Base-by-base conservation (phyloP, 2,888 invertebrate species). In the Nymphalis polychloros region DNA sequence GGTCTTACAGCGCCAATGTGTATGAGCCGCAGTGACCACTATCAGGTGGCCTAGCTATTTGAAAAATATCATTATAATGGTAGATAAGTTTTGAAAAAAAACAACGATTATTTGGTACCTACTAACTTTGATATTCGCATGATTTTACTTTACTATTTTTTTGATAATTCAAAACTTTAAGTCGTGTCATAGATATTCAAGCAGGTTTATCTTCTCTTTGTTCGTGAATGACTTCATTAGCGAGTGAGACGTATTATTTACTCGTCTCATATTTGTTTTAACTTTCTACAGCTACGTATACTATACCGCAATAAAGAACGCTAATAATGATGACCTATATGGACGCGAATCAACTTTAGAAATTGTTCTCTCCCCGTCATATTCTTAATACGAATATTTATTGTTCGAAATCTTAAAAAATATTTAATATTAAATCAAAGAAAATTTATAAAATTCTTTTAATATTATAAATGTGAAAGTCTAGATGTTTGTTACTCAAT, bases 261-360 rank as follows among this genome's bases (percentile, higher is more conserved):
- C 72, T 72, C 70, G 74, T 71, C 69, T 74, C 67, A 69, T 82
- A 79, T 86, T 88, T 86, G 81, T 77, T 71, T 75, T 79, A 84
- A 80, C 88, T 91, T 90, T 91, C 90, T 88, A 84, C 81, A 84
- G 84, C 57, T 41, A 41, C 41, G 41, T 41, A 41, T 13, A 13
- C 41, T 19, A 57, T 41, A 57, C 35, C 57, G 57, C 35, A 57
- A 57, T 57, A 85, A 87, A 87, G 83, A 80, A 84, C 84, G 88
- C 84, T 89, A 90, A 91, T 84, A 87, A 72, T 73, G 76, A 77
- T 82, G 87, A 85, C 89, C 89, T 78, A 83, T 74, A 86, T 88
- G 23, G 31, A 55, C 17, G 27, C 27, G 19, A 8, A 55, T 55
- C 53, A 27, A 8, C 7, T 17, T 55, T n/a, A 55, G 27, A 53